phyloP scores from a whole-genome alignment of 2,888 invertebrate genomes.

The Trypoxylon attenuatum region DNA sequence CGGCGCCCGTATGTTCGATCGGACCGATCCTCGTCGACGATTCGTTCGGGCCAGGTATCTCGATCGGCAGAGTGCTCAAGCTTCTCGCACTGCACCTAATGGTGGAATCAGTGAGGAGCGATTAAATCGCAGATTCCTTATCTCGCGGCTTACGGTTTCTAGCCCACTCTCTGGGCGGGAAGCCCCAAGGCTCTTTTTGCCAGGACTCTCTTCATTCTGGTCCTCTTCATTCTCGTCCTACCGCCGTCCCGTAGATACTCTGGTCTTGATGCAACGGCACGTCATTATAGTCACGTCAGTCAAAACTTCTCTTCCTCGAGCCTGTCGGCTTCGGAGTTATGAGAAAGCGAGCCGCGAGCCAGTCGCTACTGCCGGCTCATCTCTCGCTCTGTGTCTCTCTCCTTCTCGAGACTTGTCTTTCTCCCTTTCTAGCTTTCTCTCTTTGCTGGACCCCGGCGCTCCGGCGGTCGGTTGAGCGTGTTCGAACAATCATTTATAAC shows the following conservation, averaged over 20 bases:
- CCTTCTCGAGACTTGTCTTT: slow-evolving; percentile 1
- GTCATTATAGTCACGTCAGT: slow-evolving; percentile 72
- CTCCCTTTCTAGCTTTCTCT: slow-evolving; percentile 10
- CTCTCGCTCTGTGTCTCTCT: background rate
- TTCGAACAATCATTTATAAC: slow-evolving; percentile 63
- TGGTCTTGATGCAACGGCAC: slow-evolving; percentile 56
- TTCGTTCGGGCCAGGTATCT: slow-evolving; percentile 6
- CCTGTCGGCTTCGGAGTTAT: slow-evolving; percentile 58
- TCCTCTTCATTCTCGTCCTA: slow-evolving; percentile 8
- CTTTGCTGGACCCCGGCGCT: slow-evolving; percentile 6
- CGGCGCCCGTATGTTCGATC: slow-evolving; percentile 15
- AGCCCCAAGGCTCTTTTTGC: slow-evolving; percentile 19
- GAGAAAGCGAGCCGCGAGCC: slow-evolving; percentile 64
- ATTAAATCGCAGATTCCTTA: slow-evolving; percentile 64
- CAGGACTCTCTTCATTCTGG: background rate
- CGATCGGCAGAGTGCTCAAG: slow-evolving; percentile 22
- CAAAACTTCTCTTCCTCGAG: slow-evolving; percentile 58
- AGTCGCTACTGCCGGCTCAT: slow-evolving; percentile 54
- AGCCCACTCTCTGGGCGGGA: slow-evolving; percentile 60
- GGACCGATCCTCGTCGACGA: slow-evolving; percentile 6
- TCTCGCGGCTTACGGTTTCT: slow-evolving; percentile 49
- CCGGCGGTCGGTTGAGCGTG: slow-evolving; percentile 19
- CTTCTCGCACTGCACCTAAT: slow-evolving; percentile 44
- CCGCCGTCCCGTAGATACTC: slow-evolving; percentile 17
- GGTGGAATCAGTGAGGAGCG: slow-evolving; percentile 59